Base-by-base conservation (phyloP, 2,888 invertebrate species). In the Ichneumoninae sp. region DNA sequence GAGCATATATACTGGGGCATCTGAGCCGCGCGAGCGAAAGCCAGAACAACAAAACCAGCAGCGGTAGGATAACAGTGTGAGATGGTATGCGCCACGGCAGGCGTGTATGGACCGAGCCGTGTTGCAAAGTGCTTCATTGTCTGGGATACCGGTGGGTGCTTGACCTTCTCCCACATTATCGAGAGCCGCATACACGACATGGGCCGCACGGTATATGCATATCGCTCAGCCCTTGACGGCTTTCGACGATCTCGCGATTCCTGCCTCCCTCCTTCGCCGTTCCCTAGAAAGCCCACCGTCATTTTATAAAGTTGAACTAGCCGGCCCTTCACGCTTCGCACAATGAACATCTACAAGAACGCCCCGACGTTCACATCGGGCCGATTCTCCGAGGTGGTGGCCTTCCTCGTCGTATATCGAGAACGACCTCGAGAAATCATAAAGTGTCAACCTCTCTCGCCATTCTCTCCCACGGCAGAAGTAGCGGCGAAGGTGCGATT, bases 81-180 rank as follows among this genome's bases (percentile, higher is more conserved):
- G 40, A 50, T 65, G 94, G 89, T 54, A 19, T 16, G 44, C n/a
- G 26, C 33, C 40, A 40, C 40, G 22, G 22, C 10, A 10, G 47
- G 13, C 75, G 65, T 72, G 80, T 44, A 75, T 79, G 19, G 71
- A 82, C 66, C 79, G 40, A 40, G 84, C 66, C 70, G 79, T 82
- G 82, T 76, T 84, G 84, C 88, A 83, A 90, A 91, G 91, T 89
- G 89, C 91, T 92, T 92, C 91, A 93, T 93, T 93, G 93, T 93
- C 92, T 93, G 91, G 89, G 57, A 57, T 85, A 82, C 74, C 80
- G 88, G 85, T 87, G 91, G 91, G 91, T 91, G 90, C 93, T 93
- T 92, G 93, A 93, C 93, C 93, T 93, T 93, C 92, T 90, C 90
- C 90, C 87, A 92, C 85, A 90, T 92, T 89, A 87, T 85, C 80